phyloP scores from a whole-genome alignment of 2,113 vertebrate genomes.

The Chionomys nivalis region DNA sequence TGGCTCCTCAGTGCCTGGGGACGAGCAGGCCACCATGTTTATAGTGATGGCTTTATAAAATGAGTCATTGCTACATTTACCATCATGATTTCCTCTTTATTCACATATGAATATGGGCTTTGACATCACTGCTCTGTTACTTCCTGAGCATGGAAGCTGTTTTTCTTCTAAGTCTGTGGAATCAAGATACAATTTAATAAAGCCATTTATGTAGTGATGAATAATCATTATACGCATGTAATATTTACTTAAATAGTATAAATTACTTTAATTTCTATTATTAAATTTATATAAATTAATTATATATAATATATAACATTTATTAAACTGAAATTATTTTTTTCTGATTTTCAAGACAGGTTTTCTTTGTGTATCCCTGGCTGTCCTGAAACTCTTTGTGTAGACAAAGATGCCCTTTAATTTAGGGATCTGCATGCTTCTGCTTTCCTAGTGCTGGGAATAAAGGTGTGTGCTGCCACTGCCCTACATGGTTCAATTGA shows the following conservation, averaged over 20 bases:
- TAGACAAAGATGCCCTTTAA: neutral
- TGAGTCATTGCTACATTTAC: neutral
- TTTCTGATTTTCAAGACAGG: neutral
- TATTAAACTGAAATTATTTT: neutral
- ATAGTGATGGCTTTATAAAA: neutral
- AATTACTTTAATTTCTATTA: neutral
- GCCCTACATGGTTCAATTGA: neutral
- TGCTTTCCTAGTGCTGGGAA: neutral
- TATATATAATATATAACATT: neutral
- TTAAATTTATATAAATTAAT: neutral
- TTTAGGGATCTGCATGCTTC: neutral
- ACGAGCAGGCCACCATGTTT: neutral
- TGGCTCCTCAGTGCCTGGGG: neutral
- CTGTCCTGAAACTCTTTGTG: neutral
- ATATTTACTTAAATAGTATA: neutral
- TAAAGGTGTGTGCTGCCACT: neutral
- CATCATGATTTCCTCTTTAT: neutral
- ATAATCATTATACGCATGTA: neutral
- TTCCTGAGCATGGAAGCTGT: neutral
- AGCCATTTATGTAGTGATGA: neutral
- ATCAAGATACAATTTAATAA: neutral
- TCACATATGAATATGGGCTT: neutral
- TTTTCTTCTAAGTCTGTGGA: neutral
- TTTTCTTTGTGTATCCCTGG: neutral
- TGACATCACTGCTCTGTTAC: neutral